Evolutionary conservation across 2,888 invertebrate genomes (phyloP).

Genomic region (Cheilosia soror): DNA sequence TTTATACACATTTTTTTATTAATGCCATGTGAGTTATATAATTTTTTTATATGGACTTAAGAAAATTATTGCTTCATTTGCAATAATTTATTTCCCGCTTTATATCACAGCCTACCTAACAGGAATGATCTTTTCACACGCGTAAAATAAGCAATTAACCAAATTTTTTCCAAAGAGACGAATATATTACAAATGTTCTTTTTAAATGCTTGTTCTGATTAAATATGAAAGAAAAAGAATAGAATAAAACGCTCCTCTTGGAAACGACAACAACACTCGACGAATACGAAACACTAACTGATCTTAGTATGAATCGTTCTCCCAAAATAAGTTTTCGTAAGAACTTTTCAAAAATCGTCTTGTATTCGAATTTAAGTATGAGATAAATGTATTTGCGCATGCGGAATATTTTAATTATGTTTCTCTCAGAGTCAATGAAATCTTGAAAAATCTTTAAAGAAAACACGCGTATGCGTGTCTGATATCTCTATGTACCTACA

Average conservation of each 20-base stretch:
- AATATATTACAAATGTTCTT: conserved; percentile 27
- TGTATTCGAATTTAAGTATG: conserved; percentile 42
- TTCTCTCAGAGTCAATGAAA: conserved; percentile 36
- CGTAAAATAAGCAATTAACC: conserved; percentile 11
- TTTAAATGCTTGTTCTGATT: conserved; percentile 40
- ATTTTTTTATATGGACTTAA: conserved; percentile 25
- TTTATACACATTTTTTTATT: not conserved
- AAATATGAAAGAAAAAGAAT: conserved; percentile 51
- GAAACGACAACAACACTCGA: conserved; percentile 84
- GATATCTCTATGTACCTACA: conserved; percentile 17
- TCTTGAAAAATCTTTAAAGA: conserved; percentile 18
- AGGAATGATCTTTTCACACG: conserved; percentile 38
- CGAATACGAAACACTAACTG: conserved; percentile 84
- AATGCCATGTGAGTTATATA: conserved; percentile 45
- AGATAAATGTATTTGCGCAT: conserved; percentile 40
- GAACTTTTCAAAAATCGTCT: conserved; percentile 30
- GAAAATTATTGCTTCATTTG: not conserved
- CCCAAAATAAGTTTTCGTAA: conserved; percentile 37
- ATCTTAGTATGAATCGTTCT: conserved; percentile 70
- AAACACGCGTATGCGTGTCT: conserved; percentile 4
- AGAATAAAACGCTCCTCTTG: conserved; percentile 56
- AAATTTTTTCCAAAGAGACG: conserved; percentile 16
- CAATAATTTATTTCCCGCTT: conserved; percentile 10
- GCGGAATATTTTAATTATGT: conserved; percentile 6
- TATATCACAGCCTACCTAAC: conserved; percentile 26